Conservation (phyloP, 2,797 vertebrate species). For the Clarias platycephalus region DNA sequence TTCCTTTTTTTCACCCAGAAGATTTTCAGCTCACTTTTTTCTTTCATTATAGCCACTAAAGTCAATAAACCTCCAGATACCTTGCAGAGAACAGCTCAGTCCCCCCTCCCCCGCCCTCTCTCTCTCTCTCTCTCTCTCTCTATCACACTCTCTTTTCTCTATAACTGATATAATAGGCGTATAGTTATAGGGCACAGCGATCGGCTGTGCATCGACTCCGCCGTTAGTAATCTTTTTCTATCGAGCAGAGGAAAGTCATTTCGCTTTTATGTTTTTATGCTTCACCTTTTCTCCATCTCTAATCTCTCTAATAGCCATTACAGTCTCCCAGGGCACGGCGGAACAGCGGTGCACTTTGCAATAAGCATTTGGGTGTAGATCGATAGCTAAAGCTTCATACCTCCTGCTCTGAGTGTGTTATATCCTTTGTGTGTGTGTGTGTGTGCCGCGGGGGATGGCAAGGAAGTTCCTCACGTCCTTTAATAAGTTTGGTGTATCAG, state of each 20-base stretch:
- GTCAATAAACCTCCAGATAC: slow-evolving; percentile 12
- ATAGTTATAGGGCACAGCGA: slow-evolving; percentile 3
- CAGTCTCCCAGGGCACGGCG: slow-evolving; percentile 3
- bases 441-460: background rate
- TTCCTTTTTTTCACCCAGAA: background rate
- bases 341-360: slow-evolving; percentile 3
- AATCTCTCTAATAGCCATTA: slow-evolving; percentile 27
- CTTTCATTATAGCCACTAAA: slow-evolving; percentile 7
- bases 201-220: slow-evolving; percentile 22
- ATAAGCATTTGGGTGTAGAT: slow-evolving; percentile 30
- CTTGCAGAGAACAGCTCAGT: background rate
- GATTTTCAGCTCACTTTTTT: background rate
- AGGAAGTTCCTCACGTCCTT: slow-evolving; percentile 16
- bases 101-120: background rate
- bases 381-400: slow-evolving; percentile 38
- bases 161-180: slow-evolving; percentile 16
- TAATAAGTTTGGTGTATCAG: slow-evolving; percentile 38
- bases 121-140: background rate
- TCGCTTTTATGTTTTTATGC: slow-evolving; percentile 32
- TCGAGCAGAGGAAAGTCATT: slow-evolving; percentile 19
- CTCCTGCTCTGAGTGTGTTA: slow-evolving; percentile 2
- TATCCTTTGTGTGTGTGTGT: background rate
- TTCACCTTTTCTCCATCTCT: slow-evolving; percentile 19
- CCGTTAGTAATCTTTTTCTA: slow-evolving; percentile 27
- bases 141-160: background rate